These are phyloP conservation scores for Cryptocephalus primarius DNA, from an alignment of 2,888 invertebrate genomes.

Conservation along the genomic window DNA sequence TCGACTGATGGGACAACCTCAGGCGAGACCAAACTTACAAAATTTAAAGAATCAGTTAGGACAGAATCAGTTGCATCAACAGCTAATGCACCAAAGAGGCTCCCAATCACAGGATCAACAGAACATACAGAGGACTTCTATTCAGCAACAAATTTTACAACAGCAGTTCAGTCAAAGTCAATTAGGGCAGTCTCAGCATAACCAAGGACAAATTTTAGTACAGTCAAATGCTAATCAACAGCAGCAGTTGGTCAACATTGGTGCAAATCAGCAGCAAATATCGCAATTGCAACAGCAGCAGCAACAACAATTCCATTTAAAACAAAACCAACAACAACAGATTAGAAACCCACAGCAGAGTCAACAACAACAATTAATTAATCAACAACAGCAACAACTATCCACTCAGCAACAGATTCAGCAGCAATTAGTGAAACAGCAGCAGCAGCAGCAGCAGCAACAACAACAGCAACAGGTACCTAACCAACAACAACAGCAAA, in stretches of 20 bases:
- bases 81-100: slow-evolving; percentile 29
- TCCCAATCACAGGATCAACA: slow-evolving; percentile 22
- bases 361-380: slow-evolving; percentile 25
- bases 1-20: slow-evolving; percentile 27
- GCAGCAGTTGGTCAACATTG: slow-evolving; percentile 16
- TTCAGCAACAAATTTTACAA: slow-evolving; percentile 20
- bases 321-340: slow-evolving; percentile 21
- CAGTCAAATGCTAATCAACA: slow-evolving; percentile 10
- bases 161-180: slow-evolving; percentile 27
- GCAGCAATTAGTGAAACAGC: slow-evolving; percentile 25
- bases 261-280: slow-evolving; percentile 15
- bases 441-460: slow-evolving; percentile 10
- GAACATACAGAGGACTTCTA: slow-evolving; percentile 12
- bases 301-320: slow-evolving; percentile 16
- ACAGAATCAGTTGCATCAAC: slow-evolving; percentile 30
- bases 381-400: too few relatives aligned
- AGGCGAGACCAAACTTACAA: slow-evolving; percentile 20
- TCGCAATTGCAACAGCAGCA: slow-evolving; percentile 14
- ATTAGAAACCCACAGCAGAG: slow-evolving; percentile 14
- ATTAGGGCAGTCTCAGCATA: slow-evolving; percentile 21
- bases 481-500: neutral
- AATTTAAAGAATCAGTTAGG: slow-evolving; percentile 26
- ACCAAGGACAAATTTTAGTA: slow-evolving; percentile 17
- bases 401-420: slow-evolving; percentile 23
- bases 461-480: slow-evolving; percentile 7